A percentile compares a stretch with the other conserved stretches of the same genome.
Evolutionary conservation across 2,888 invertebrate genomes (phyloP).

Genomic region (Myathropa florea): DNA sequence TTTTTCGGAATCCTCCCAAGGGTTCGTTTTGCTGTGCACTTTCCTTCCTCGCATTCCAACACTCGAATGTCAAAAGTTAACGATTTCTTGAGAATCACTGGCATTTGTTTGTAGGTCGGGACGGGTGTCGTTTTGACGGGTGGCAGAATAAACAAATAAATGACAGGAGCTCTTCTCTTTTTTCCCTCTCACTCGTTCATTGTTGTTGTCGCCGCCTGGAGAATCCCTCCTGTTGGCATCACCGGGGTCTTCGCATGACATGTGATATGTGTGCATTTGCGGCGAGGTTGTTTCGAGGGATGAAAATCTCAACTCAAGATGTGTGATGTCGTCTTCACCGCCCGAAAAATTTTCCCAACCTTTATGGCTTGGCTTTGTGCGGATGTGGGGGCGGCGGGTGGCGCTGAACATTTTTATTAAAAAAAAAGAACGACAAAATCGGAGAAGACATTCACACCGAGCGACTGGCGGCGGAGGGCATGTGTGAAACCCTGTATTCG

Average conservation of each 20-base stretch:
- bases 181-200: not conserved
- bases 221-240: constrained; percentile 5
- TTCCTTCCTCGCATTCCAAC: constrained; percentile 4
- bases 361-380: constrained; percentile 23
- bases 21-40: constrained; percentile 37
- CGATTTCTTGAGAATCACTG: constrained; percentile 37
- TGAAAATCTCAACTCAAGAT: constrained; percentile 31
- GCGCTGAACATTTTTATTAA: constrained; percentile 20
- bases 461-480: not conserved
- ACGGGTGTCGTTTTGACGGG: not conserved
- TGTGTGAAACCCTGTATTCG: not conserved
- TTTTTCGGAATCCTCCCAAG: constrained; percentile 21
- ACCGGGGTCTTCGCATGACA: constrained; percentile 17
- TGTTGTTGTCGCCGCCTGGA: not conserved
- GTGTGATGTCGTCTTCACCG: constrained; percentile 30
- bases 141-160: constrained; percentile 49
- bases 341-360: not conserved
- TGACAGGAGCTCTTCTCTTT: constrained; percentile 8
- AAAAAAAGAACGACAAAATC: not conserved
- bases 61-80: constrained; percentile 39
- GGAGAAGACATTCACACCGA: not conserved
- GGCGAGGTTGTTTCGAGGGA: constrained; percentile 1
- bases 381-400: not conserved
- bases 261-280: constrained; percentile 14
- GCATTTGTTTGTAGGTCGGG: constrained; percentile 27